phyloP scores from a whole-genome alignment of 2,113 vertebrate species.

The Podiceps cristatus region DNA sequence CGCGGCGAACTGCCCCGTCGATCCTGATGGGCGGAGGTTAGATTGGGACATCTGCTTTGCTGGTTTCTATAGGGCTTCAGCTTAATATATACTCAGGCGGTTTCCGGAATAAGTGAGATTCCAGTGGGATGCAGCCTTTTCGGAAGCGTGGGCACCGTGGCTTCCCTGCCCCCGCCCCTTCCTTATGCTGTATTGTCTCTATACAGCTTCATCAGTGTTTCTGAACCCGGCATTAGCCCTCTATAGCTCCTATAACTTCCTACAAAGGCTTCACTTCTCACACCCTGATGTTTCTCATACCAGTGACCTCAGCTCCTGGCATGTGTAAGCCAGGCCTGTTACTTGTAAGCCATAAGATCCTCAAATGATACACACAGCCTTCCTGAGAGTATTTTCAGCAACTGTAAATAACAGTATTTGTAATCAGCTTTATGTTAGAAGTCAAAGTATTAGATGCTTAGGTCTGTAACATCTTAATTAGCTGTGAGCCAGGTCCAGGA shows the following conservation, averaged over 20 bases:
- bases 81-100: background rate
- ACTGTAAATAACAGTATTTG: background rate
- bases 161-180: background rate
- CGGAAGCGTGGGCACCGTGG: fast-evolving
- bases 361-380: background rate
- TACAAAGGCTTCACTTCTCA: background rate
- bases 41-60: background rate
- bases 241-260: background rate
- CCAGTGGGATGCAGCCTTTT: background rate
- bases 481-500: background rate
- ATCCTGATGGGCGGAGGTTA: background rate
- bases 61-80: background rate
- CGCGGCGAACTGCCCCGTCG: background rate
- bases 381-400: background rate
- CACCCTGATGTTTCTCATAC: background rate
- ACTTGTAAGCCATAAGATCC: background rate
- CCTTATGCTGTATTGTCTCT: background rate
- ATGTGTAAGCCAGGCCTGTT: background rate
- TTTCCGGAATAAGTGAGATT: background rate
- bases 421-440: background rate
- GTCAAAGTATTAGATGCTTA: background rate
- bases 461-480: background rate
- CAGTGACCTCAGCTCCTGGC: background rate
- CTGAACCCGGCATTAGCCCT: fast-evolving
- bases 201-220: background rate